Percentiles rank a stretch among this genome's conserved stretches.
Conservation (phyloP, 2,113 vertebrate genomes). For the Oriolus oriolus region DNA sequence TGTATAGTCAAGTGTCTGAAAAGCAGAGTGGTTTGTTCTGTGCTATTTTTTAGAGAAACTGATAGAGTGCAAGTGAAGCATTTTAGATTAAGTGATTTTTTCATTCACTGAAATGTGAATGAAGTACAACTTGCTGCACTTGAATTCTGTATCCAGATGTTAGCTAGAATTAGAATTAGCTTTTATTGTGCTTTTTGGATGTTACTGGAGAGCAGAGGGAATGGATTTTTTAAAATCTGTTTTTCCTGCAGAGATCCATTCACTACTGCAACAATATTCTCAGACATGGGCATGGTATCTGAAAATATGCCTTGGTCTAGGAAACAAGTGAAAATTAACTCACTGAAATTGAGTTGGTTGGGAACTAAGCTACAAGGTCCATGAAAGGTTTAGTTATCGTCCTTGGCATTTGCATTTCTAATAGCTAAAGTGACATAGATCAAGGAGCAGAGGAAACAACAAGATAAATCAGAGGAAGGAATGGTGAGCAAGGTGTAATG, state of each 20-base stretch:
- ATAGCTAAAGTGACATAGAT: neutral
- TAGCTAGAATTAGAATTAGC: neutral
- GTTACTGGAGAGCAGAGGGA: neutral
- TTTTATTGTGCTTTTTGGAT: neutral
- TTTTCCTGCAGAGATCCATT: neutral
- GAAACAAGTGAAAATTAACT: neutral
- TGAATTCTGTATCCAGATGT: neutral
- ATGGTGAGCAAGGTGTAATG: neutral
- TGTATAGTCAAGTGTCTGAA: neutral
- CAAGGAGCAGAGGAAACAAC: neutral
- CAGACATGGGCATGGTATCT: neutral
- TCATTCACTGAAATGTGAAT: neutral
- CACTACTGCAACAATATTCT: neutral
- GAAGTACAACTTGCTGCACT: neutral
- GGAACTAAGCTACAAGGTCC: neutral
- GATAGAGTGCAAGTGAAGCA: neutral
- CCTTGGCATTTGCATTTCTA: neutral
- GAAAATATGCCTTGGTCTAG: neutral
- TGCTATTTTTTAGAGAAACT: neutral
- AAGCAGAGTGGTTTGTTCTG: neutral
- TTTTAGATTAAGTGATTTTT: neutral
- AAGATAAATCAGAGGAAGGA: neutral
- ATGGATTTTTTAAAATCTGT: neutral
- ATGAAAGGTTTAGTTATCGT: neutral
- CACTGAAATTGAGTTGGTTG: neutral